phyloP scores from a whole-genome alignment of 2,797 vertebrate species.

The Phalanger gymnotis region DNA sequence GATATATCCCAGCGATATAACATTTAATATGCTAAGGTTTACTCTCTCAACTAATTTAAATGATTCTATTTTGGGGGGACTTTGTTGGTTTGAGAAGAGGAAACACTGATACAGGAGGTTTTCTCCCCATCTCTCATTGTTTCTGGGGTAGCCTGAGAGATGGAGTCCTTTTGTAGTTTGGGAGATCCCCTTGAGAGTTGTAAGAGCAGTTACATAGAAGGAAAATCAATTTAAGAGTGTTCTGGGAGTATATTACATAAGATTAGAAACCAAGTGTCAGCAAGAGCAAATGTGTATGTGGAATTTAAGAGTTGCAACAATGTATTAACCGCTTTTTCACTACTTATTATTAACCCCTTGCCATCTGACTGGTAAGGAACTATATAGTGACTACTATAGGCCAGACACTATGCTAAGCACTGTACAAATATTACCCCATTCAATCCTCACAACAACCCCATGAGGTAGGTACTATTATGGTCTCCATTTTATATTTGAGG shows the following conservation, averaged over 20 bases:
- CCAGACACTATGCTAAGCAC: neutral
- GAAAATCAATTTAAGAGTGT: too few relatives aligned
- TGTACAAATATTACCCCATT: neutral
- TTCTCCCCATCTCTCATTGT: neutral
- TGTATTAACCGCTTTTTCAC: too few relatives aligned
- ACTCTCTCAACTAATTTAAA: neutral
- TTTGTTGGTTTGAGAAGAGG: neutral
- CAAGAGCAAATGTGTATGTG: too few relatives aligned
- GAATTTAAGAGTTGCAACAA: too few relatives aligned
- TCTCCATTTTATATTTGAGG: neutral
- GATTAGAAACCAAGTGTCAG: too few relatives aligned
- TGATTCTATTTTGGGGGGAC: neutral
- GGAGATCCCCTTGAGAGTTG: neutral
- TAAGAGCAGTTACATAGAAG: neutral
- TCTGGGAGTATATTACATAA: too few relatives aligned
- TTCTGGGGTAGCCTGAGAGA: neutral
- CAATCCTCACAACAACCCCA: neutral
- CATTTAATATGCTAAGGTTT: neutral
- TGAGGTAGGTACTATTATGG: neutral
- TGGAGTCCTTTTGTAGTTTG: neutral
- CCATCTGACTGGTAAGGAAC: neutral
- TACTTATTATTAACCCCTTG: too few relatives aligned
- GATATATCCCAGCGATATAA: neutral
- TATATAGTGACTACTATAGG: neutral
- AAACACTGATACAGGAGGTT: neutral